Evolutionary conservation across 2,113 vertebrate genomes (phyloP), one percentile per base, ranked within the genome.

Genomic region (Myotis brandtii): DNA sequence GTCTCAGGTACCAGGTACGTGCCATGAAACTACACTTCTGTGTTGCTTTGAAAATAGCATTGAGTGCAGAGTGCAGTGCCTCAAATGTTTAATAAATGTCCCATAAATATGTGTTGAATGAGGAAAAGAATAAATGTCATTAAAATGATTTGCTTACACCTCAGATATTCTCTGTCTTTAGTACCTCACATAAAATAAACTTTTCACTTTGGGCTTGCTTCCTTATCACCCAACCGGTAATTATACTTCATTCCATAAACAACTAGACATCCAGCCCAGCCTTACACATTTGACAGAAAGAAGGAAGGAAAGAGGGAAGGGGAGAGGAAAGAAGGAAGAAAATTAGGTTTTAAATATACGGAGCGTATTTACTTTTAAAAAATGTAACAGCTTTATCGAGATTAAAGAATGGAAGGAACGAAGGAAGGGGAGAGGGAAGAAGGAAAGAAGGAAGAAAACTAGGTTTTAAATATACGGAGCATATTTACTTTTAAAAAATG

Each of bases 111-210:
- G 30, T 86, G 69, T 67, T 91, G 69, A 89, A 86, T 91, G 17
- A 52, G 82, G 75, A 73, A 95, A 91, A 92, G 32, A 95, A 94
- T 87, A 94, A 93, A 93, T 88, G 32, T 90, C 69, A 86, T 69
- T 54, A 94, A 70, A 72, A 50, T 82, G 40, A 92, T 11, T 59
- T 85, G 46, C 70, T 91, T 75, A 82, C 80, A 79, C 30, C 27
- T 93, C 30, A 89, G 18, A 93, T 72, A 86, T 21, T 86, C 34
- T 91, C 59, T 84, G 17, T 73, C 75, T 94, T 5, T n/a, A 79
- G 40, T 84, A 92, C 20, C 83, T 94, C 59, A 56, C 62, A 81
- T 95, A 93, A 96, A 96, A 93, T 52, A 27, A 92, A 89, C 32
- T 52, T 83, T 96, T 30, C 48, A 82, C 23, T 88, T 85, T 95